Base-by-base conservation (phyloP, 1,140 invertebrate genomes). In the Diabrotica undecimpunctata region DNA sequence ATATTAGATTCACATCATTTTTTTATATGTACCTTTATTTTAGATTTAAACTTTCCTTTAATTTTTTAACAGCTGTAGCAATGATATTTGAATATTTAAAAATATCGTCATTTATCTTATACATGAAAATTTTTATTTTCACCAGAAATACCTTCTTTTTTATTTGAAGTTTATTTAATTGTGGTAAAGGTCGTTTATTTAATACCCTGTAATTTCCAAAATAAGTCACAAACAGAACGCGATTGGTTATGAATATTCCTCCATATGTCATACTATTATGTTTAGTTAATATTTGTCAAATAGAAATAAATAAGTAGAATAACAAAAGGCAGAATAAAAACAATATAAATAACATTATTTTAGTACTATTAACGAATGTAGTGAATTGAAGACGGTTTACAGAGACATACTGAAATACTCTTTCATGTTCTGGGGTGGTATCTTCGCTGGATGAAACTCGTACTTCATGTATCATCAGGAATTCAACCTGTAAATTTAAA, bases 401-500 rank as follows among this genome's bases (percentile, higher is more conserved):
- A 59, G 14, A 67, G n/a, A 25, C 38, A 51, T 62, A 67, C 11
- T 51, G 25, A 41, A 62, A 57, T 12, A 62, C 36, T 10, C 50
- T 35, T 39, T 46, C 62, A 57, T 54, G 36, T 9, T 66, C 56
- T n/a, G 57, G 59, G 59, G 52, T 57, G 54, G n/a, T 59, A 53
- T 60, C 52, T 64, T 66, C 68, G 38, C 53, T 60, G n/a, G 57
- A 54, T 51, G 54, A 61, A 39, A 67, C 58, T 66, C 61, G 54
- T 9, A 71, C 37, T 67, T 66, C 39, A 25, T 68, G 61, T n/a
- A 61, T 65, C 65, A 72, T 74, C 73, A 74, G 61, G 70, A 74
- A 67, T 73, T 74, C 70, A 73, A 67, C 65, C 71, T 74, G 69
- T 65, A 72, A 69, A 57, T 37, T 46, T 25, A 60, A 64, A 58